Evolutionary conservation across 2,113 vertebrate species (phyloP), one percentile per base, ranked within the genome.

Genomic region (Notiomystis cincta): DNA sequence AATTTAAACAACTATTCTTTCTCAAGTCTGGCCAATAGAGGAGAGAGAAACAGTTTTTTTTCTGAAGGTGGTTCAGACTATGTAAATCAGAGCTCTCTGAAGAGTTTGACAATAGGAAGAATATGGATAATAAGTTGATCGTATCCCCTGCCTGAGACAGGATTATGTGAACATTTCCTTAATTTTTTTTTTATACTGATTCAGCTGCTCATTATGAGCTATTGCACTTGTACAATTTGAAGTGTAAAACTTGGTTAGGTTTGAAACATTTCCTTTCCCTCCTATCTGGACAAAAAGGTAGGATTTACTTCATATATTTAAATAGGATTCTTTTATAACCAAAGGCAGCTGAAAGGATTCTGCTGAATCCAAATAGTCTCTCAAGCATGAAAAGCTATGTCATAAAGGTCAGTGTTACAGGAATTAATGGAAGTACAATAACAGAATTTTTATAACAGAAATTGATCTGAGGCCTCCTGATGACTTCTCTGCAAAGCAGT

Each of bases 401-500:
- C 45, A 6, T 89, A 96, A 90, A 93, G 90, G 94, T 92, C 80
- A 96, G 70, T 62, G 65, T 73, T 83, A 82, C 69, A 92, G 45
- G 80, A 96, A 94, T 86, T 95, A 96, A 93, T 71, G 65, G 76
- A 91, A 78, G 67, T 82, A 81, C 93, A 94, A 92, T 94, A 94
- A 19, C 89, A 78, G 91, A 83, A 93, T 73, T 96, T 83, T 92
- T 84, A 65, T 94, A 90, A 81, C 24, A 86, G 72, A 89, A 96
- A 96, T 76, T 90, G 88, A 96, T 75, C 85, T 82, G 82, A 94
- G 94, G 42, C 72, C 65, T 95, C 69, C 72, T 79, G 57, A 70
- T 90, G 87, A 86, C 67, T 60, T 95, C 78, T 86, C 83, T 82
- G 53, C 42, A 93, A 90, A 78, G 73, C 27, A 51, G 58, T 64